A percentile compares a stretch with the other conserved stretches of the same genome.
These are phyloP conservation scores for Andrena bucephala DNA, from an alignment of 2,888 invertebrate species.

Conservation along the genomic window DNA sequence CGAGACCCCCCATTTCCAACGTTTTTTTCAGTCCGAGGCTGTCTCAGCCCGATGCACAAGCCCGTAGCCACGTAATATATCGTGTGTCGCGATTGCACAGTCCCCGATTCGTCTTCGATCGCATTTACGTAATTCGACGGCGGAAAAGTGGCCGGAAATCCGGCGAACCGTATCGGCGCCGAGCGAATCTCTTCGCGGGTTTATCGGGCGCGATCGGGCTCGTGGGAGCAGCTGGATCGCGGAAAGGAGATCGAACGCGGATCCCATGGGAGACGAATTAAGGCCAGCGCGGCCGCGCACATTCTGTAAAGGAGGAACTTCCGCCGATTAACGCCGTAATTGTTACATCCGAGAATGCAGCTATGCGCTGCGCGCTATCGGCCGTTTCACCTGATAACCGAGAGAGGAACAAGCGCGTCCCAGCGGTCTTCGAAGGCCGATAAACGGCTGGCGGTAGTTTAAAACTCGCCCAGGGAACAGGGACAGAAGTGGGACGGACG, in stretches of 20 bases:
- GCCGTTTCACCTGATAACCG: constrained; percentile 13
- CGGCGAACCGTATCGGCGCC: constrained; percentile 40
- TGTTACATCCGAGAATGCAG: constrained; percentile 57
- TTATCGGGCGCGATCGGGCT: constrained; percentile 17
- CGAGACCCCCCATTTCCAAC: neutral
- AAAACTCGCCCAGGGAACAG: neutral
- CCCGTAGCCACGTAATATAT: neutral
- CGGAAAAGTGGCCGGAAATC: constrained; percentile 62
- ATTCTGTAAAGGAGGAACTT: constrained; percentile 56
- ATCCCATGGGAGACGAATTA: constrained; percentile 49
- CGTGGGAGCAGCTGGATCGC: constrained; percentile 11
- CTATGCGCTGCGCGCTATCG: neutral
- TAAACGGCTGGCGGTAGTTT: neutral
- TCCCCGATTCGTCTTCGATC: constrained; percentile 39
- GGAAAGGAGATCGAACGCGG: constrained; percentile 21
- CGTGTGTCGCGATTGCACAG: constrained; percentile 4
- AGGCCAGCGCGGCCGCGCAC: constrained; percentile 41
- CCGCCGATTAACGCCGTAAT: constrained; percentile 66
- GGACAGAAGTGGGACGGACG: constrained; percentile 27
- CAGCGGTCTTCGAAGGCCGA: neutral
- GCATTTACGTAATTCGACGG: constrained; percentile 62
- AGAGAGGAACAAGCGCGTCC: neutral
- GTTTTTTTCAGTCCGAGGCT: neutral
- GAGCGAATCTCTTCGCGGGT: constrained; percentile 21
- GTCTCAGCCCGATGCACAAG: neutral